Conservation (phyloP, 1,140 invertebrate species). For the Aphelenchoides avenae region DNA sequence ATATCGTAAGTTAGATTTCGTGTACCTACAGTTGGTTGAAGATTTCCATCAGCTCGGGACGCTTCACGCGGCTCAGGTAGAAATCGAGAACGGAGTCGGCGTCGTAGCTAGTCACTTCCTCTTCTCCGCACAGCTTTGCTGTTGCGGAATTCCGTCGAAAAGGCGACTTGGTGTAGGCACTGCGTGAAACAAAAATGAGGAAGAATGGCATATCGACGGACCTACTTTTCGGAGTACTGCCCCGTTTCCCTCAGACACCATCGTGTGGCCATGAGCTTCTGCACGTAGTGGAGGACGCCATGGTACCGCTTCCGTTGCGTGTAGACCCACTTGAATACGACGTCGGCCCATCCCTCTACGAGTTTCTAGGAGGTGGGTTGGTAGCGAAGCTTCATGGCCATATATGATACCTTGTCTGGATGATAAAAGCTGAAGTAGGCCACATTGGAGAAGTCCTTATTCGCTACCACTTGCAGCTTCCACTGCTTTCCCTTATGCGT, state of each 20-base stretch:
- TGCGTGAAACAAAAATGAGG: not conserved
- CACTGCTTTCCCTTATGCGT: no score
- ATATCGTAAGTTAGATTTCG: no score
- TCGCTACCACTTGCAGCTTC: slow-evolving; percentile 3
- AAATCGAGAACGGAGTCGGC: slow-evolving; percentile 9
- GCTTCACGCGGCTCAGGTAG: slow-evolving; percentile 20
- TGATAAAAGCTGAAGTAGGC: slow-evolving; percentile 6
- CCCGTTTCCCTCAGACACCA: no score
- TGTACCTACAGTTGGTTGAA: slow-evolving; percentile 30
- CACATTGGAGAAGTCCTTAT: slow-evolving; percentile 18
- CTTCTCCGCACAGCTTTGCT: slow-evolving; percentile 3
- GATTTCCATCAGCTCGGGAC: slow-evolving; percentile 23
- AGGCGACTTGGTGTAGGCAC: slow-evolving; percentile 10
- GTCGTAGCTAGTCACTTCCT: not conserved
- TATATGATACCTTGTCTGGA: slow-evolving; percentile 3
- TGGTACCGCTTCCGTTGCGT: no score
- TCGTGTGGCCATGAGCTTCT: no score
- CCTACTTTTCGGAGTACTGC: no score
- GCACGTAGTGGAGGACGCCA: no score
- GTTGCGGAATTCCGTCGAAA: slow-evolving; percentile 1
- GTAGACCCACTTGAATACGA: slow-evolving; percentile 15
- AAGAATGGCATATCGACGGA: not conserved
- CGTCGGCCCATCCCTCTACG: not conserved
- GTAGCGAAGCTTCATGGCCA: not conserved
- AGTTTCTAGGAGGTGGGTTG: no score